Percentiles rank a stretch among this genome's conserved stretches.
phyloP scores from a whole-genome alignment of 2,797 vertebrate genomes.

The Anableps anableps region DNA sequence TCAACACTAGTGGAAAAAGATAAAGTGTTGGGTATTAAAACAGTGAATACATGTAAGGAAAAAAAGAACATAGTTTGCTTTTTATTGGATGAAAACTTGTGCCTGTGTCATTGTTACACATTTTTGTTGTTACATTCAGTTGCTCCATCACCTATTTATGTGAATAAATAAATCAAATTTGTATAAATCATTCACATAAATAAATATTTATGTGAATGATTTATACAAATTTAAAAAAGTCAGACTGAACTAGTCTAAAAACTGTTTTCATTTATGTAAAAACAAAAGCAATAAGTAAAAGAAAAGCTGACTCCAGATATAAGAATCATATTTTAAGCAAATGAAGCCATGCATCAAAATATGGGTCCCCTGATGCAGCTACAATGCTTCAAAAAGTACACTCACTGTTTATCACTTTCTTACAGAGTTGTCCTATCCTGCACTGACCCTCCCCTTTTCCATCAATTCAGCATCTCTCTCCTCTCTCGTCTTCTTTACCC shows the following conservation, averaged over 20 bases:
- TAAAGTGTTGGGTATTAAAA: slow-evolving; percentile 31
- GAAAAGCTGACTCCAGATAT: background rate
- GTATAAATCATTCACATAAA: too few species aligned
- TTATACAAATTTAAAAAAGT: background rate
- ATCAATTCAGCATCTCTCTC: slow-evolving; percentile 32
- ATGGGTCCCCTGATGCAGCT: background rate
- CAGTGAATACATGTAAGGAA: slow-evolving; percentile 11
- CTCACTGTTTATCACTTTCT: slow-evolving; percentile 21
- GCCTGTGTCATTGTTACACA: slow-evolving; percentile 25
- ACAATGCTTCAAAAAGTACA: slow-evolving; percentile 4
- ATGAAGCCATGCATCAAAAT: background rate
- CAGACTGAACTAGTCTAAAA: background rate
- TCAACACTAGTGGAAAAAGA: slow-evolving; percentile 1
- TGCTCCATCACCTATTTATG: slow-evolving; percentile 12
- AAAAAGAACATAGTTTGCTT: background rate
- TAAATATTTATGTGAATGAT: too few species aligned
- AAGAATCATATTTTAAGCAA: background rate
- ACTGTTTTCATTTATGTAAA: background rate
- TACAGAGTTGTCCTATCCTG: slow-evolving; percentile 34
- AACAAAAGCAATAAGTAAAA: background rate
- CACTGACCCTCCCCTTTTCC: slow-evolving; percentile 20
- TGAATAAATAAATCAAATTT: too few species aligned
- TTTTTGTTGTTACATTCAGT: slow-evolving; percentile 9
- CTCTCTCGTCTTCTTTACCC: slow-evolving; percentile 34
- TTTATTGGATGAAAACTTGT: background rate